Conservation (phyloP, 2,888 invertebrate species). For the Netelia inedita region DNA sequence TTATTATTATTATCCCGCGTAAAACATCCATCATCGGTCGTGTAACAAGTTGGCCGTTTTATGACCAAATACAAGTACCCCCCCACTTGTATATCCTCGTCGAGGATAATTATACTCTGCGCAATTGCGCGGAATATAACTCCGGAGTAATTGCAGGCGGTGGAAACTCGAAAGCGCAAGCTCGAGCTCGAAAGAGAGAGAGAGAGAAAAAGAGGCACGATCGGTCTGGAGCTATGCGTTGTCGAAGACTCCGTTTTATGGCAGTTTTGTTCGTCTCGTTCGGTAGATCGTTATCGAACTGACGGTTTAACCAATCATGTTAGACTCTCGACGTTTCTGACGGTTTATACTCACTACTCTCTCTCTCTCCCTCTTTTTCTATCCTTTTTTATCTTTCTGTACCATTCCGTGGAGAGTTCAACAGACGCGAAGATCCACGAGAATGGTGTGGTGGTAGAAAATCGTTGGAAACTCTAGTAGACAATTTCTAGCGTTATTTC, state of each 20-base stretch:
- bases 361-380: no score
- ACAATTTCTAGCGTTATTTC: not conserved
- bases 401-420: no score
- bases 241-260: constrained; percentile 50
- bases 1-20: no score
- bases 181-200: constrained; percentile 15
- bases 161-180: no score
- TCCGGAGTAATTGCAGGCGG: constrained; percentile 54
- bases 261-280: constrained; percentile 61
- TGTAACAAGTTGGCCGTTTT: constrained; percentile 44
- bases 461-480: not conserved
- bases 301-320: constrained; percentile 69
- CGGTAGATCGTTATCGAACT: constrained; percentile 58
- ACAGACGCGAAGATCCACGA: not conserved
- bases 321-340: constrained; percentile 31
- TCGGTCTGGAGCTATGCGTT: not conserved
- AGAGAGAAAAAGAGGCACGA: constrained; percentile 13
- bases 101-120: constrained; percentile 46
- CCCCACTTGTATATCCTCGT: constrained; percentile 45
- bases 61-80: constrained; percentile 42
- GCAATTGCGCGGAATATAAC: constrained; percentile 60
- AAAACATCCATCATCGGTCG: not conserved
- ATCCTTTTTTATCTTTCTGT: no score
- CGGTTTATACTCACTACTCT: constrained; percentile 33
- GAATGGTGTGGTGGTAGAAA: not conserved